Percentiles rank a stretch among this genome's conserved stretches.
These are phyloP conservation scores for Craseonycteris thonglongyai DNA, from an alignment of 2,113 vertebrate species.

Conservation along the genomic window DNA sequence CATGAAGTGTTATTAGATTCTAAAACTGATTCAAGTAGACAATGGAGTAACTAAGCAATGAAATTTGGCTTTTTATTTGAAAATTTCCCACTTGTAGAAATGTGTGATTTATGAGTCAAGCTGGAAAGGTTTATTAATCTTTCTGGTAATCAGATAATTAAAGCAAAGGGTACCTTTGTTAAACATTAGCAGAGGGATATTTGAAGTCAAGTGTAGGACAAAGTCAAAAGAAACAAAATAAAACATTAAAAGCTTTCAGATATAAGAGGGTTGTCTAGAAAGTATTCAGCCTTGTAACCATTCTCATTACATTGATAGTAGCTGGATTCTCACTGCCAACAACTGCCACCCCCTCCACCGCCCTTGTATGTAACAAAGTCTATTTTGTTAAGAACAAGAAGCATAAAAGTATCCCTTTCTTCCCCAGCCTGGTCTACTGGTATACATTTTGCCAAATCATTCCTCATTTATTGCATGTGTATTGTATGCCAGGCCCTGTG, in stretches of 20 bases:
- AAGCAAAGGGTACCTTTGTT: slow-evolving; percentile 8
- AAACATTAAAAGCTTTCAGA: not conserved
- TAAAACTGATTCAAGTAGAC: slow-evolving; percentile 34
- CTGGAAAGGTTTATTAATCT: slow-evolving; percentile 51
- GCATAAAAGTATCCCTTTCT: not conserved
- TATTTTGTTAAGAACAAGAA: not conserved
- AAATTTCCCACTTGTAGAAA: slow-evolving; percentile 50
- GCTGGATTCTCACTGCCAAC: too few relatives aligned
- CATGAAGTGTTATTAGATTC: slow-evolving; percentile 25
- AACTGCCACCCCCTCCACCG: too few relatives aligned
- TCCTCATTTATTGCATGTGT: not conserved
- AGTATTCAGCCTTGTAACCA: too few relatives aligned
- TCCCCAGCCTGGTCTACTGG: not conserved
- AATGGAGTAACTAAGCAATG: slow-evolving; percentile 46
- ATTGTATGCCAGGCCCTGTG: not conserved
- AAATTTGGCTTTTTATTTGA: slow-evolving; percentile 28
- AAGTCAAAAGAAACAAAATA: not conserved
- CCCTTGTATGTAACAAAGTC: not conserved
- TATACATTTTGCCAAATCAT: not conserved
- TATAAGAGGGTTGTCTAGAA: too few relatives aligned
- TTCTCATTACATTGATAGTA: too few relatives aligned
- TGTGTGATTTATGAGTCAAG: slow-evolving; percentile 42
- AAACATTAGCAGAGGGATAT: not conserved
- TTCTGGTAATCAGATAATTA: slow-evolving; percentile 43
- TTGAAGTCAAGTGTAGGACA: not conserved